Base-by-base conservation (phyloP, 2,888 invertebrate species). In the Ellobium chinense region DNA sequence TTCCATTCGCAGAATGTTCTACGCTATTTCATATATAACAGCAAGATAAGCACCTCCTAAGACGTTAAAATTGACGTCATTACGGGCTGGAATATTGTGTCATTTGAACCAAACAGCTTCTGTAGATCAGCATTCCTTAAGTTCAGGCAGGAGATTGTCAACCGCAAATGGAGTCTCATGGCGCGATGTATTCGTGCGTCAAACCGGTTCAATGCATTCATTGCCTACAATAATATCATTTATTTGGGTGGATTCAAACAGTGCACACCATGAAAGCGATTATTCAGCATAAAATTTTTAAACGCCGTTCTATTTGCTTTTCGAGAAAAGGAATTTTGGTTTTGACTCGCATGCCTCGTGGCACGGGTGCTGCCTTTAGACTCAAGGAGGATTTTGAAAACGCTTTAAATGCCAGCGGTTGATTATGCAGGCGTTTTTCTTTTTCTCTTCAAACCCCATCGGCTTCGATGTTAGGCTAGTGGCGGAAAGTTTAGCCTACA, bases 231-330 rank as follows among this genome's bases (percentile, higher is more conserved):
- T 46, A 46, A n/a, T 46, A 18, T 12, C 46, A 18, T 46, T 46
- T 46, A 7, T 46, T 18, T 46, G n/a, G 46, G 18, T 21, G 46
- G 34, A 56, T 31, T 34, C 31, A 58, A 56, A 54, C 24, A 24
- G 68, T 58, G 34, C 34, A n/a, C 31, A 9, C 56, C 1, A 34
- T 58, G 7, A 18, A 69, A 39, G 29, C 54, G 54, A 69, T 69
- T 54, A 69, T 54, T 69, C 69, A 29, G 69, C 54, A 56, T 34
- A 34, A 70, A n/a, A n/a, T n/a, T 70, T 56, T 31, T 56, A 9
- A 70, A 56, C 39, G 54, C 24, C 31, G 54, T 70, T 34, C 29
- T 56, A 69, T 69, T 46, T 66, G 37, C 70, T 70, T 5, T 29
- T 29, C n/a, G 21, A 3, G 56, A 14, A 56, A 31, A 70, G 70